Evolutionary conservation across 1,140 invertebrate genomes (phyloP).

Genomic region (Drosophila dunni): DNA sequence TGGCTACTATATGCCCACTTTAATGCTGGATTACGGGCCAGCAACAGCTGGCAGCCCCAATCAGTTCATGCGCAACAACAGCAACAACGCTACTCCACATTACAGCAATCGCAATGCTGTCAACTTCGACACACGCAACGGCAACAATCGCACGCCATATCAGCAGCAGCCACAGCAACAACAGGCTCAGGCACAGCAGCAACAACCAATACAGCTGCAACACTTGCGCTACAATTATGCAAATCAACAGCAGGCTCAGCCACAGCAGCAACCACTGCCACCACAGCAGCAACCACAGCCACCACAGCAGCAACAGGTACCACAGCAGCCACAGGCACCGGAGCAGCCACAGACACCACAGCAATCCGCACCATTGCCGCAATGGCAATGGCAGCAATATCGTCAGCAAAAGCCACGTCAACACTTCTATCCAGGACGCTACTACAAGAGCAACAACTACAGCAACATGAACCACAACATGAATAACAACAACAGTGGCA

Average conservation of each 20-base stretch:
- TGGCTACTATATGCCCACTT: not conserved
- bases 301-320: not conserved
- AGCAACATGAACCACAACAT: not conserved
- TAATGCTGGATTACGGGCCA: not conserved
- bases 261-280: not conserved
- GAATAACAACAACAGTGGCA: not conserved
- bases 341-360: slow-evolving; percentile 12
- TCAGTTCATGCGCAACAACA: slow-evolving; percentile 3
- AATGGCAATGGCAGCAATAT: slow-evolving; percentile 22
- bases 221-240: slow-evolving; percentile 13
- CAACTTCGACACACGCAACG: slow-evolving; percentile 14
- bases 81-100: not conserved
- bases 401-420: not conserved
- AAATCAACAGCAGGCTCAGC: slow-evolving; percentile 14
- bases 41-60: slow-evolving; percentile 2
- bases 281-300: not conserved
- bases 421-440: slow-evolving; percentile 10
- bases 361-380: not conserved
- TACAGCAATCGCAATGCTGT: slow-evolving; percentile 3
- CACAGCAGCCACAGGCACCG: not conserved
- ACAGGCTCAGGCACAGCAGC: not conserved
- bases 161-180: slow-evolving; percentile 24
- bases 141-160: slow-evolving; percentile 11
- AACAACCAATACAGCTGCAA: not conserved
- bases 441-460: slow-evolving; percentile 11